Base-by-base conservation (phyloP, 2,113 vertebrate genomes). In the Trogon melanurus region DNA sequence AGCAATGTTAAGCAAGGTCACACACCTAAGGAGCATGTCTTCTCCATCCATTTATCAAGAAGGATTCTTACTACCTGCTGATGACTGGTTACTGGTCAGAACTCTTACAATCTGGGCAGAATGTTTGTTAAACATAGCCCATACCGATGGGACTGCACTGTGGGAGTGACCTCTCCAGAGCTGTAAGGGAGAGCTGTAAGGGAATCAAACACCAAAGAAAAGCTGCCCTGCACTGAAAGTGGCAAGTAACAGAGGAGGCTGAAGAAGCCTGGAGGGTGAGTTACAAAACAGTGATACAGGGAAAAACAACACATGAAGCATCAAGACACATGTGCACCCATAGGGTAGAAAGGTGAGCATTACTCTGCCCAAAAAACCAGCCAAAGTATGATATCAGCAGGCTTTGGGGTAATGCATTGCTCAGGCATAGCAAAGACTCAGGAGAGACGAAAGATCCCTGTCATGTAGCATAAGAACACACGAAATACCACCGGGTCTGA, bases 381-480 rank as follows among this genome's bases (percentile, higher is more conserved):
- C 16, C 1, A 0, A 56, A 61, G 56, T 25, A 4, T 17, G 10
- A 1, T 23, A 25, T 25, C 38, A 34, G 48, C 29, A 76, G 45
- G 36, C 64, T 78, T 9, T 70, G 57, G 26, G 15, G 29, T 34
- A 38, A 18, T 9, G 13, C 27, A 11, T 69, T 4, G 1, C 48
- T 69, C 21, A 36, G 56, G 26, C 34, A 25, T 9, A 38, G 45
- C 32, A 44, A 22, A 48, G 57, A 47, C 36, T 38, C 23, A 70
- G 36, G 47, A 29, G 56, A 56, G 45, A 30, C 19, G 27, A 20
- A 45, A 30, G 38, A 11, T 17, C 38, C 48, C 36, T n/a, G 32
- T 29, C 0, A 0, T 27, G 3, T 25, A 15, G 13, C 20, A 20
- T 21, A 47, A 60, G 60, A 61, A 29, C 11, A 5, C 25, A 9